Base-by-base conservation (phyloP, 92 coral and sea anemone genomes). In the Bergia puertoricense region DNA sequence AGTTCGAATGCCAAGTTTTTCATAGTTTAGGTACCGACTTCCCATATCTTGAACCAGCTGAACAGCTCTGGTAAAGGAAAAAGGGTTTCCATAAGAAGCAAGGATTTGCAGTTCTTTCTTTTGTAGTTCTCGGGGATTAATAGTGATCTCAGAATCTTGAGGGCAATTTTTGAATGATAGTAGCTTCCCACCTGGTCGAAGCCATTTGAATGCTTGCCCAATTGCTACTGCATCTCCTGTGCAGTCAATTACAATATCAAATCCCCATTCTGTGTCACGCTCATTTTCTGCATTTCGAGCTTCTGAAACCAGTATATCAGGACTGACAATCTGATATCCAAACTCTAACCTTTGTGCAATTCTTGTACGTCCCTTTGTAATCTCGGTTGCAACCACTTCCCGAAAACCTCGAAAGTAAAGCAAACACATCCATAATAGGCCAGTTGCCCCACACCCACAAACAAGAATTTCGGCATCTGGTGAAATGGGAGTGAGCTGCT, bases 21-120 rank as follows among this genome's bases (percentile, higher is more conserved):
- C 96, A 92, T 93, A 95, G 43, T 86, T 92, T 44, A 95, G 91
- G 50, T 91, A 90, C 41, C 86, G 89, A 13, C 80, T 88, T 68
- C 98, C 98, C 96, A 95, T 95, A 80, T 95, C 98, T 74, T 95
- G 94, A 22, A 95, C 50, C 20, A 95, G 91, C 56, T 95, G 98
- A 77, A 95, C 86, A 65, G 96, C 91, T 72, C 93, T 88, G 0
- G 93, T 92, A 77, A 95, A 95, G 20, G 91, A 88, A 81, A 90
- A 93, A 10, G 94, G 95, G 87, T 93, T 95, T 14, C 83, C 86
- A 38, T 90, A 75, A 9, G 96, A 92, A 0, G 98, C 92, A 40
- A 93, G 62, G 51, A 95, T 90, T 81, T 89, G 91, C 8, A 95
- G 95, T 95, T 95, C 98, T 90, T 92, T 95, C n/a, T 80, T 81